Conservation (phyloP, 2,888 invertebrate genomes). For the Phengaris arion region DNA sequence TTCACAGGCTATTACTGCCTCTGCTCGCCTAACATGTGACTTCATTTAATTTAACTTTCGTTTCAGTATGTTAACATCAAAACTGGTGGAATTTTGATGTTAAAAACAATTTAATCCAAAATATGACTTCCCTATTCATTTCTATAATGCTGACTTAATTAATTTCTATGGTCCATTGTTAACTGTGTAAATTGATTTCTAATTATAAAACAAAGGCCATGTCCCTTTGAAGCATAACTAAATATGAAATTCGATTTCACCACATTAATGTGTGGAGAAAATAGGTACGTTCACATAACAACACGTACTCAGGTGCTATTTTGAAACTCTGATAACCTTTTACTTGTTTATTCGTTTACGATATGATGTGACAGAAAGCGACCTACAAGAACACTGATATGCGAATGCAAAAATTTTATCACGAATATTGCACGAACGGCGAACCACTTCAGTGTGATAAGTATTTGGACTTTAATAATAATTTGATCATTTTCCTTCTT, state of each 20-base stretch:
- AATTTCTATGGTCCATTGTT: neutral
- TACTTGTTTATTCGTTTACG: slow-evolving; percentile 27
- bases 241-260: slow-evolving; percentile 29
- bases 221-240: slow-evolving; percentile 30
- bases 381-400: slow-evolving; percentile 24
- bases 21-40: too few species aligned
- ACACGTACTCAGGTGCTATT: slow-evolving; percentile 36
- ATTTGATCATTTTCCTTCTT: neutral
- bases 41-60: too few species aligned
- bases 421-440: slow-evolving; percentile 3
- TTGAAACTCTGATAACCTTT: slow-evolving; percentile 32
- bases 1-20: too few species aligned
- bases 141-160: too few species aligned
- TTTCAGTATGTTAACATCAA: too few species aligned
- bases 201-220: slow-evolving; percentile 2
- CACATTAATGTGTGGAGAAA: slow-evolving; percentile 31
- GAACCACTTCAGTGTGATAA: slow-evolving; percentile 1
- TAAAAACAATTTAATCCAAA: too few species aligned
- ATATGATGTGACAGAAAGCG: slow-evolving; percentile 26
- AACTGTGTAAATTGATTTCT: neutral
- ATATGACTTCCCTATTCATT: too few species aligned
- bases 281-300: slow-evolving; percentile 34
- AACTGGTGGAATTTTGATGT: too few species aligned
- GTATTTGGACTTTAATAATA: neutral
- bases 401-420: slow-evolving; percentile 28